Evolutionary conservation across 2,797 vertebrate genomes (phyloP).

Genomic region (Sparidentex hasta): DNA sequence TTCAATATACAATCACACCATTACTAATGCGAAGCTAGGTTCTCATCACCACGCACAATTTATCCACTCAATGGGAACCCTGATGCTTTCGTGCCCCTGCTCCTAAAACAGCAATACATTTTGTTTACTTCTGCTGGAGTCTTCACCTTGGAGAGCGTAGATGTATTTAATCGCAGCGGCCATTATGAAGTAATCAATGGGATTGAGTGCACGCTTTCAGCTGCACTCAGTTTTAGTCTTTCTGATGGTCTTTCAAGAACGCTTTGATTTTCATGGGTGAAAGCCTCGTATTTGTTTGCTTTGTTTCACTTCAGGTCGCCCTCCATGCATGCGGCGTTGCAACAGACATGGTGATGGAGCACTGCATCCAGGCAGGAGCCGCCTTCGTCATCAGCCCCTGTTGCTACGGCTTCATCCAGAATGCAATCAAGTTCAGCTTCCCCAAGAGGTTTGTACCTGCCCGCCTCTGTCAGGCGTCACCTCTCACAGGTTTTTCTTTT

Average conservation of each 20-base stretch:
- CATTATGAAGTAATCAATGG: conserved; percentile 63
- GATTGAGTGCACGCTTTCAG: conserved; percentile 31
- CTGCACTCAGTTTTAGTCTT: conserved; percentile 20
- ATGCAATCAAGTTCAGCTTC: conserved; percentile 94
- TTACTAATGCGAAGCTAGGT: conserved; percentile 69
- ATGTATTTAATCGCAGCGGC: conserved; percentile 55
- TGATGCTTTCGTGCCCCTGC: conserved; percentile 58
- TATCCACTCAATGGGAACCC: conserved; percentile 63
- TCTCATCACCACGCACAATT: conserved; percentile 71
- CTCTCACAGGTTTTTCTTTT: conserved; percentile 7
- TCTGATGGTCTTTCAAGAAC: conserved; percentile 3
- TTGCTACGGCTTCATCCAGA: conserved; percentile 98
- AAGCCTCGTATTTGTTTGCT: conserved; percentile 18
- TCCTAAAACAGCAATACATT: conserved; percentile 65
- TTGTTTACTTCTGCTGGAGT: conserved; percentile 47
- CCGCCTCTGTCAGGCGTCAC: conserved; percentile 1
- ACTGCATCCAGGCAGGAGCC: conserved; percentile 89
- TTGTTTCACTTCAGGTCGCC: conserved; percentile 87
- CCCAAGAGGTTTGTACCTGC: conserved; percentile 90
- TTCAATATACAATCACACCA: conserved; percentile 53
- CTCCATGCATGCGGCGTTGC: conserved; percentile 97
- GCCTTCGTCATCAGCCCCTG: conserved; percentile 95
- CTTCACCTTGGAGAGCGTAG: conserved; percentile 44
- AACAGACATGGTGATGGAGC: conserved; percentile 97
- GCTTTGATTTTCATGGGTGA: conserved; percentile 3